Evolutionary conservation across 1,140 invertebrate species (phyloP), one percentile per base, ranked within the genome.

Genomic region (Anastrepha ludens): DNA sequence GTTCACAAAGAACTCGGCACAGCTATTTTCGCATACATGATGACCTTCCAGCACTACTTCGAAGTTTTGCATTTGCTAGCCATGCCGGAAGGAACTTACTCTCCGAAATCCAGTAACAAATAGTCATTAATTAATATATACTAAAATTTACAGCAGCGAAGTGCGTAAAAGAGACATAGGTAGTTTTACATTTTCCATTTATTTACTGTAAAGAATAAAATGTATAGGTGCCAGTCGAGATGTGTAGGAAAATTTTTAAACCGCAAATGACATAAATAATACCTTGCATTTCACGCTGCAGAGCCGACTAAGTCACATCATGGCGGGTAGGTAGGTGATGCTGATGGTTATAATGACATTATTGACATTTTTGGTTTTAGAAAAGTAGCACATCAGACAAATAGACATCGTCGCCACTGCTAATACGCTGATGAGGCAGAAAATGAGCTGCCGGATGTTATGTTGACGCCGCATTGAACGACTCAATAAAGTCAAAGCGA

Each of bases 301-400:
- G 55, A 81, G 74, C 20, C 6, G 15, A 5, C 50, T 15, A 62
- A 44, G 29, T n/a, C 0, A 7, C 70, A 74, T 13, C 11, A 29
- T 5, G 17, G 17, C 70, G 13, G 44, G 5, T 4, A 67, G 44
- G 44, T 47, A 74, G 41, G 3, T 74, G 29, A n/a, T 81, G 74
- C 44, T 81, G 74, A 55, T 55, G 47, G 11, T n/a, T 17, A n/a
- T 81, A 81, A 81, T 81, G 47, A n/a, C n/a, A 81, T 81, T 81
- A 81, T 81, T 81, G 74, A 81, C 74, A 55, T 58, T 81, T 81
- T 81, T 55, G 74, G 74, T 81, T 81, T 81, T 55, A 7, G 47
- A 81, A 81, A 81, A 81, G 74, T 81, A 81, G 74, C 74, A 81
- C 74, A 81, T 8, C 7, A 81, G n/a, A 58, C 20, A 81, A 58